Percentiles rank a stretch among this genome's conserved stretches.
These are phyloP conservation scores for Drosophila truncata DNA, from an alignment of 1,140 invertebrate species.

Conservation along the genomic window DNA sequence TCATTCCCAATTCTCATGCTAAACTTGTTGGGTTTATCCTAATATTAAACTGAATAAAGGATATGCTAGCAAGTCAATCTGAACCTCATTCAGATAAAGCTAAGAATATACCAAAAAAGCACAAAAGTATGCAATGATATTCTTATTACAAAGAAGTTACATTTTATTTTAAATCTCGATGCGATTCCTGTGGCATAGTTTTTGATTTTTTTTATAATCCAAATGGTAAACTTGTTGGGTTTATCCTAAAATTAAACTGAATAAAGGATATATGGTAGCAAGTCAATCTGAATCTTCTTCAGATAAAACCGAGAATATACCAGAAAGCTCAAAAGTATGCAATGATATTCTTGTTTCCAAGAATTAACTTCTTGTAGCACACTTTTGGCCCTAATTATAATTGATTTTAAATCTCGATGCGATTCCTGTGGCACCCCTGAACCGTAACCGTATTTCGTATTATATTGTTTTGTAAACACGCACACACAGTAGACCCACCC, in stretches of 20 bases:
- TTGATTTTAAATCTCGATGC: background rate
- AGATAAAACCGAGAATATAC: background rate
- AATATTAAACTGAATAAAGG: too few relatives aligned
- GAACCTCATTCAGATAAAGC: too few relatives aligned
- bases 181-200: background rate
- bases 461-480: conserved; percentile 2
- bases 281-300: too few relatives aligned
- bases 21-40: too few relatives aligned
- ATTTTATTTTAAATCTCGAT: background rate
- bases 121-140: background rate
- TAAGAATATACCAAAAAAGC: background rate
- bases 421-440: background rate
- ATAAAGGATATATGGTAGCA: too few relatives aligned
- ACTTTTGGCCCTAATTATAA: background rate
- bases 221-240: too few relatives aligned
- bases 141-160: too few relatives aligned
- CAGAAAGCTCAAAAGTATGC: background rate
- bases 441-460: background rate
- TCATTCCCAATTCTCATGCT: too few relatives aligned
- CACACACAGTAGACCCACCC: conserved; percentile 3
- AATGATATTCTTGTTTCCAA: too few relatives aligned
- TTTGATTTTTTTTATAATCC: too few relatives aligned
- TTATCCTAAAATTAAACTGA: too few relatives aligned
- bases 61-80: too few relatives aligned
- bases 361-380: background rate